Evolutionary conservation across 2,888 invertebrate species (phyloP).

Genomic region (Nomada goodeniana): DNA sequence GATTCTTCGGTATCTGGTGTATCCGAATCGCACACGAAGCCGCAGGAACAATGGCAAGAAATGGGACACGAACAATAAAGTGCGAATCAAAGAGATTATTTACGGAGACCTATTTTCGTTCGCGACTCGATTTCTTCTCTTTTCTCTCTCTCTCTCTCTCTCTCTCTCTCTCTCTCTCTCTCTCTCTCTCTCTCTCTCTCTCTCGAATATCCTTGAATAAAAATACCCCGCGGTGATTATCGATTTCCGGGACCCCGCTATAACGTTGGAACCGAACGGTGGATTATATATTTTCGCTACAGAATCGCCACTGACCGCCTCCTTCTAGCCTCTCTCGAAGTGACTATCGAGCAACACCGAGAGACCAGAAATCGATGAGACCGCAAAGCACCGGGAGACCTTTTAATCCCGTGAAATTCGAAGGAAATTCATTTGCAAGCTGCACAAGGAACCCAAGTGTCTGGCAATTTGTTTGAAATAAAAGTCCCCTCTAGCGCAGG

Average conservation of each 20-base stretch:
- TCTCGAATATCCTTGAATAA: not conserved
- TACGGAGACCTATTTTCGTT: slow-evolving; percentile 27
- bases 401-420: slow-evolving; percentile 4
- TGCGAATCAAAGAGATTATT: slow-evolving; percentile 23
- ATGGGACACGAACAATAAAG: slow-evolving; percentile 31
- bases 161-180: too few species aligned
- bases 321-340: not conserved
- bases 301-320: not conserved
- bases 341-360: slow-evolving; percentile 8
- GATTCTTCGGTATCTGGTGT: not conserved
- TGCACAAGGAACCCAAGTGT: not conserved
- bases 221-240: not conserved
- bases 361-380: slow-evolving; percentile 15
- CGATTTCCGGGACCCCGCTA: not conserved
- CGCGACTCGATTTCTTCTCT: not conserved
- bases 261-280: not conserved
- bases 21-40: not conserved
- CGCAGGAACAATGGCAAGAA: slow-evolving; percentile 26
- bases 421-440: not conserved
- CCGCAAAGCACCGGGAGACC: not conserved
- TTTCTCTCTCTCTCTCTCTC: too few species aligned
- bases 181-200: too few species aligned
- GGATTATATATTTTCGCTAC: slow-evolving; percentile 21
- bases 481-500: not conserved
- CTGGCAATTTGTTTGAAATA: slow-evolving; percentile 11